phyloP scores from a whole-genome alignment of 2,888 invertebrate species.

The Cephus nigrinus region DNA sequence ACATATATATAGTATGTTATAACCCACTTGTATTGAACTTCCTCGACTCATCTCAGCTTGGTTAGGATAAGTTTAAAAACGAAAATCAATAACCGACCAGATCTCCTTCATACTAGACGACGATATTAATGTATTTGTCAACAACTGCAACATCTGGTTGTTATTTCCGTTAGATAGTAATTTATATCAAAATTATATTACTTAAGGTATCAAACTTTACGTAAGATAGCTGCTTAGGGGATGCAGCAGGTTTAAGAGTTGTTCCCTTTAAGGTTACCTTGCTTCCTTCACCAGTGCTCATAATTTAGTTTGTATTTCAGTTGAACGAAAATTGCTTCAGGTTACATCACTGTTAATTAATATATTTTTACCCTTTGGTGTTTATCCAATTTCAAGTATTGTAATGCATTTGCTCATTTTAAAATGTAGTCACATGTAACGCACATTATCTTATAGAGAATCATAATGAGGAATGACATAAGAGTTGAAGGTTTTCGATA shows the following conservation, averaged over 20 bases:
- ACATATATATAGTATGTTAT: neutral
- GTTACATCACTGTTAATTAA: neutral
- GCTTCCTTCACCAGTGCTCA: neutral
- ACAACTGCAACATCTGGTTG: neutral
- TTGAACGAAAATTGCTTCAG: neutral
- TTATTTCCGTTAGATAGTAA: neutral
- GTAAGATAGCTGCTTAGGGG: neutral
- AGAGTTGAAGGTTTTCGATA: neutral
- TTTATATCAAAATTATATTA: neutral
- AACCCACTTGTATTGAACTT: neutral
- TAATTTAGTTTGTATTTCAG: neutral
- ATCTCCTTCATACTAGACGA: neutral
- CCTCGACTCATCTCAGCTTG: neutral
- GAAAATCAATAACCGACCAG: constrained; percentile 44
- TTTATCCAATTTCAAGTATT: neutral
- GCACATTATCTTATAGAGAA: neutral
- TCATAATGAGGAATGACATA: no score
- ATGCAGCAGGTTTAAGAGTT: neutral
- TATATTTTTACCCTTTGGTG: neutral
- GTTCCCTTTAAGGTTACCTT: neutral
- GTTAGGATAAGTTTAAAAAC: constrained; percentile 27
- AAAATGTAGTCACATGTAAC: neutral
- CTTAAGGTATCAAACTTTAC: neutral
- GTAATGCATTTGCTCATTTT: neutral
- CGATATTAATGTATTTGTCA: neutral